Conservation (phyloP, 2,888 invertebrate species). For the Zonitis immaculata region DNA sequence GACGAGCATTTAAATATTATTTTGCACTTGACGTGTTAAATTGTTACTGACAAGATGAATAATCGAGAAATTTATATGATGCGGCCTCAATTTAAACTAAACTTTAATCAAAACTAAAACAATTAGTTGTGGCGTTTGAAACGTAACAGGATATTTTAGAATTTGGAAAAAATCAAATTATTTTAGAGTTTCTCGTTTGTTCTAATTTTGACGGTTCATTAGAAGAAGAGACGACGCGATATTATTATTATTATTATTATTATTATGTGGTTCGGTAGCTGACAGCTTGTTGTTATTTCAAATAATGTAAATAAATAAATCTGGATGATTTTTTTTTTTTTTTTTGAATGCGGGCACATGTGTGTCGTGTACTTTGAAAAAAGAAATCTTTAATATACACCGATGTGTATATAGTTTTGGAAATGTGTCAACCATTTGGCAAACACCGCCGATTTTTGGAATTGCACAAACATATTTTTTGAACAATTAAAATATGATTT, state of each 20-base stretch:
- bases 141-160: not conserved
- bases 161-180: not conserved
- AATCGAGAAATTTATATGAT: not conserved
- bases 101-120: not conserved
- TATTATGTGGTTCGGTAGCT: not conserved
- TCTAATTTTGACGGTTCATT: not conserved
- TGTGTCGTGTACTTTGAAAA: too few species aligned
- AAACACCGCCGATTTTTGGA: constrained; percentile 16
- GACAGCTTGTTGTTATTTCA: constrained; percentile 6
- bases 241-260: too few species aligned
- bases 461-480: constrained; percentile 10
- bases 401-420: too few species aligned
- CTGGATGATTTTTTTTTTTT: too few species aligned
- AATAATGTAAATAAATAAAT: constrained; percentile 4
- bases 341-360: too few species aligned
- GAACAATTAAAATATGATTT: constrained; percentile 30
- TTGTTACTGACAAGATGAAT: constrained; percentile 4
- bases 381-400: too few species aligned
- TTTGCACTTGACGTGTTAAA: constrained; percentile 9
- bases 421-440: constrained; percentile 22
- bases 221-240: too few species aligned
- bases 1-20: not conserved
- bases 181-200: not conserved
- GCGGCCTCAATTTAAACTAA: not conserved
- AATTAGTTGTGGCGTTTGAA: not conserved